Conservation (phyloP, 2,797 vertebrate genomes). For the Galago senegalensis region DNA sequence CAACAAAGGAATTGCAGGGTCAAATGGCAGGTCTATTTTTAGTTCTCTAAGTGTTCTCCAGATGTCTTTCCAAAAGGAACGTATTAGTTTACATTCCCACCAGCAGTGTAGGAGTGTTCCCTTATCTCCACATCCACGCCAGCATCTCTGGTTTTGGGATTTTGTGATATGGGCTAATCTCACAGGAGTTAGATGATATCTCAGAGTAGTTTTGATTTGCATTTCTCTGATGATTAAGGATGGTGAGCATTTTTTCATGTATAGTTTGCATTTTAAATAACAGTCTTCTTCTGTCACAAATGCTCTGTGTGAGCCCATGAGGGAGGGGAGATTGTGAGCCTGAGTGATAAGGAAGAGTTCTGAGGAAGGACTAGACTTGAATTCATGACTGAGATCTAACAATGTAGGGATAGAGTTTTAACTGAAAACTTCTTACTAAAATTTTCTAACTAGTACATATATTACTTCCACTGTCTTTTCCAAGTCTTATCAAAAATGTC, state of each 20-base stretch:
- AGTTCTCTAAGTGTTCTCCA: too few relatives aligned
- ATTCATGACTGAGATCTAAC: conserved; percentile 5
- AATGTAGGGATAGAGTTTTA: neutral
- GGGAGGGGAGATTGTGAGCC: neutral
- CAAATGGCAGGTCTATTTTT: too few relatives aligned
- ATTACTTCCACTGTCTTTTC: neutral
- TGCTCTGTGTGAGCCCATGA: neutral
- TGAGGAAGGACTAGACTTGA: neutral
- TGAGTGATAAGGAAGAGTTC: neutral
- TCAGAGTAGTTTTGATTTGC: too few relatives aligned
- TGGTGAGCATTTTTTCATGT: neutral
- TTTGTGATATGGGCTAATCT: too few relatives aligned
- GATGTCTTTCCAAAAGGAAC: too few relatives aligned
- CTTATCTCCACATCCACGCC: too few relatives aligned
- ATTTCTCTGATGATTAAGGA: too few relatives aligned
- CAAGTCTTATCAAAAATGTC: conserved; percentile 1
- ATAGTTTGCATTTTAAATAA: conserved; percentile 5
- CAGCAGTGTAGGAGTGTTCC: too few relatives aligned
- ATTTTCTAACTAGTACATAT: neutral
- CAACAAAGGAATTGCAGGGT: too few relatives aligned
- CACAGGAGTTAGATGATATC: too few relatives aligned
- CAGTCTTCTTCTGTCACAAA: neutral
- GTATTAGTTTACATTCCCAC: too few relatives aligned
- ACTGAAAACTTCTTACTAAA: conserved; percentile 38
- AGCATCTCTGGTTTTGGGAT: too few relatives aligned